Evolutionary conservation across 2,888 invertebrate species (phyloP), one percentile per base, ranked within the genome.

Genomic region (Morpho deidamia): DNA sequence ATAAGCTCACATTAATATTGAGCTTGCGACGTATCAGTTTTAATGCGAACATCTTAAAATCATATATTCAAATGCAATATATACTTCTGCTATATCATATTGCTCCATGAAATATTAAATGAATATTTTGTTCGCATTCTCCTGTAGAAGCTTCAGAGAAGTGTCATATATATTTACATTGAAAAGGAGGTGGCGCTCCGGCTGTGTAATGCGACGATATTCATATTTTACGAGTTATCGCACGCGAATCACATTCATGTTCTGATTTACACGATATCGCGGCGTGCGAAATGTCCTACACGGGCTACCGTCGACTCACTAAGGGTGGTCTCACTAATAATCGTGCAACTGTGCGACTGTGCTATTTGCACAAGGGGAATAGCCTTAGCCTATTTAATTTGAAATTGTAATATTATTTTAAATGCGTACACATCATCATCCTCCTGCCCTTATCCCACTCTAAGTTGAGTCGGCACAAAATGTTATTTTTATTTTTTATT

Each of bases 191-290:
- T 58, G 60, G 65, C 63, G 57, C 64, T 63, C 49, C 65, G 62
- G 69, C 68, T 63, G 64, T 68, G 71, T 78, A 79, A 77, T 75
- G 74, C 78, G 74, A 71, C 78, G 74, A 81, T 83, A 76, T 82
- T 76, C 82, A 82, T 86, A 83, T 78, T 77, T 87, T 76, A 83
- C 69, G 59, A 64, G 70, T 58, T 81, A 85, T 85, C 84, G 71
- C 72, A 64, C 67, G 71, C 69, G 72, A 70, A 83, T 85, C 82
- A 72, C 70, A 67, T 66, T 68, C 74, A 73, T 70, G 76, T 76
- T 62, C 80, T 78, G 83, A 86, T 86, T 83, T 83, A 83, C 84
- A 76, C 65, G 83, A 81, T 78, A 78, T 74, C 69, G 71, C 69
- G 69, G 72, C 68, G 69, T 71, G 68, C 65, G 64, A 69, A 69